Evolutionary conservation across 2,113 vertebrate species (phyloP).

Genomic region (Falco punctatus): DNA sequence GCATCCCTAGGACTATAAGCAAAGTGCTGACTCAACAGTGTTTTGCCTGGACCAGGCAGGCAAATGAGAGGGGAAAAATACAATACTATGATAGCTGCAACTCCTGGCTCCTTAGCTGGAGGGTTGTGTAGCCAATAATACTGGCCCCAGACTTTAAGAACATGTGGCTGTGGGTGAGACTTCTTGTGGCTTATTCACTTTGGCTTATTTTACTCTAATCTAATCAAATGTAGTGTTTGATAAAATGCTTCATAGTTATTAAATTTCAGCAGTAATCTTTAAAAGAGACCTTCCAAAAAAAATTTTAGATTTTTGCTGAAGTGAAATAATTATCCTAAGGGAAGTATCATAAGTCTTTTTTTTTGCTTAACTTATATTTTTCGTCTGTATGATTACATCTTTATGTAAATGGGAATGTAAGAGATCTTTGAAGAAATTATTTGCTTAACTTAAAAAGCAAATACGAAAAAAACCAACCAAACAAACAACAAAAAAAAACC

Average conservation of each 20-base stretch:
- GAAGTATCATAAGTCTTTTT: background rate
- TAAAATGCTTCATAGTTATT: background rate
- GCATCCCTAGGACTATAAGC: background rate
- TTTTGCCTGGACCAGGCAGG: background rate
- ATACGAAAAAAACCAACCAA: background rate
- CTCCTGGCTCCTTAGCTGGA: background rate
- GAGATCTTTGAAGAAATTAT: background rate
- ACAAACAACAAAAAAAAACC: background rate
- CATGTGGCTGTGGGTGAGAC: background rate
- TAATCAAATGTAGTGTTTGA: background rate
- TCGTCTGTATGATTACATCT: background rate
- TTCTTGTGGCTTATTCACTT: background rate
- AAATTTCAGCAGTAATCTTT: background rate
- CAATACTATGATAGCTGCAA: background rate
- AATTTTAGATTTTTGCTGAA: background rate
- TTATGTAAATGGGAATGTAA: background rate
- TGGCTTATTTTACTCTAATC: background rate
- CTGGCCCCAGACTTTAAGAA: rapidly evolving
- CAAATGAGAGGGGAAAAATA: rapidly evolving
- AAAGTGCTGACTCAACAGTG: background rate
- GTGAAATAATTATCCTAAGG: background rate
- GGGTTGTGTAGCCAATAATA: background rate
- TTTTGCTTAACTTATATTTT: background rate
- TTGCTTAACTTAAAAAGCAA: background rate
- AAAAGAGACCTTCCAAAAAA: background rate